A percentile compares a stretch with the other conserved stretches of the same genome.
Conservation (phyloP, 2,113 vertebrate genomes). For the Pelvicachromis taeniatus region DNA sequence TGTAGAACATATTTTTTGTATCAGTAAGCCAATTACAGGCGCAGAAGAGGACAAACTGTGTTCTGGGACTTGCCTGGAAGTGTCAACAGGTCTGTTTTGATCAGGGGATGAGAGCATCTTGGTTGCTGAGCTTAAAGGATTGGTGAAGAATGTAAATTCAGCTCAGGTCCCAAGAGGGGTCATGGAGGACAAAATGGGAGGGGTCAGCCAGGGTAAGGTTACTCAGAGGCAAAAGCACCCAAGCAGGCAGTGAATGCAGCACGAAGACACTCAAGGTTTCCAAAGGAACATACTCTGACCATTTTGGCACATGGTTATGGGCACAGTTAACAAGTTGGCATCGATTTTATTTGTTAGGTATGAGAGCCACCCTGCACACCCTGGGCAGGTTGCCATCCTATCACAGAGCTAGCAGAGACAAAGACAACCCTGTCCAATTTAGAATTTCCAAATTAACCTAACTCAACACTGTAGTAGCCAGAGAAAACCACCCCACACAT, state of each 20-base stretch:
- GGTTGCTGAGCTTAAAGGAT: constrained; percentile 71
- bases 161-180: constrained; percentile 9
- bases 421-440: accelerated
- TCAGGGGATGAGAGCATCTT: constrained; percentile 58
- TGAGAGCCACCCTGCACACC: background rate
- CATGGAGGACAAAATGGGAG: background rate
- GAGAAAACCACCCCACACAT: no score
- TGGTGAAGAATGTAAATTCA: constrained; percentile 70
- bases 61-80: constrained; percentile 39
- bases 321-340: background rate
- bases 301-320: background rate
- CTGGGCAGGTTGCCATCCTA: background rate
- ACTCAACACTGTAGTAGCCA: background rate
- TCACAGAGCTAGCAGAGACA: background rate
- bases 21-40: constrained; percentile 43
- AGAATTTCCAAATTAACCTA: accelerated
- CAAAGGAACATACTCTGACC: background rate
- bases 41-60: constrained; percentile 14
- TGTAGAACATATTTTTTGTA: background rate
- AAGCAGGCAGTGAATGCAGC: background rate
- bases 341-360: accelerated
- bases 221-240: background rate
- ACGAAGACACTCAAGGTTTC: background rate
- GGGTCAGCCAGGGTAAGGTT: background rate
- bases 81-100: constrained; percentile 74